Base-by-base conservation (phyloP, 2,113 vertebrate species). In the Holacanthus passer region DNA sequence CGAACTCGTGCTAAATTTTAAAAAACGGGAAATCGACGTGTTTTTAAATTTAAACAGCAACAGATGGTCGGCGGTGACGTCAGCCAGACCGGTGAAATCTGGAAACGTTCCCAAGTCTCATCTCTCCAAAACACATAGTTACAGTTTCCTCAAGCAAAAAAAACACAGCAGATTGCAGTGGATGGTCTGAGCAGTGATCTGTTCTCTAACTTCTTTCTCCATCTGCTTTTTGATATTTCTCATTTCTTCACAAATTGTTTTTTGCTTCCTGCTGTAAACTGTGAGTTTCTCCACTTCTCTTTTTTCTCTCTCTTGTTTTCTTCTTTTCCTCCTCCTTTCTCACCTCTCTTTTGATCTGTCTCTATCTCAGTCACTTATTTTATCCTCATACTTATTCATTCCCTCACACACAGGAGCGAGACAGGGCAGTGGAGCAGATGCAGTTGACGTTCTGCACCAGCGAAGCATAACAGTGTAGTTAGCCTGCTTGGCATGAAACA, bases 401-500 rank as follows among this genome's bases (percentile, higher is more conserved):
- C 58, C 17, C 39, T 3, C 64, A 73, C 47, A 75, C 76, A 79
- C 78, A 72, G 62, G 65, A 24, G 45, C 77, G n/a, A 76, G 81
- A 58, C 52, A 60, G 76, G 77, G 59, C 88, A 78, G 85, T 60
- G 69, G 39, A 86, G 84, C 92, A 94, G 86, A 93, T 92, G 88
- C 85, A 69, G 85, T 66, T 82, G 92, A 89, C 76, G 85, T 91
- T 93, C 86, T 94, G 93, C 90, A 90, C 79, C 92, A 90, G 81
- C 66, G 86, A 87, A 91, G 89, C 90, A 87, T 80, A 86, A 88
- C 89, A 82, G 85, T 86, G 89, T 86, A 89, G 91, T 94, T 94
- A 91, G 90, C 88, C 89, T 84, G 88, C 89, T 87, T 90, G 91
- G 89, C 93, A 87, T 90, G 86, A 89, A 91, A 88, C 88, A 88